These are phyloP conservation scores for Mus caroli DNA, from an alignment of 2,797 vertebrate species.

Conservation along the genomic window DNA sequence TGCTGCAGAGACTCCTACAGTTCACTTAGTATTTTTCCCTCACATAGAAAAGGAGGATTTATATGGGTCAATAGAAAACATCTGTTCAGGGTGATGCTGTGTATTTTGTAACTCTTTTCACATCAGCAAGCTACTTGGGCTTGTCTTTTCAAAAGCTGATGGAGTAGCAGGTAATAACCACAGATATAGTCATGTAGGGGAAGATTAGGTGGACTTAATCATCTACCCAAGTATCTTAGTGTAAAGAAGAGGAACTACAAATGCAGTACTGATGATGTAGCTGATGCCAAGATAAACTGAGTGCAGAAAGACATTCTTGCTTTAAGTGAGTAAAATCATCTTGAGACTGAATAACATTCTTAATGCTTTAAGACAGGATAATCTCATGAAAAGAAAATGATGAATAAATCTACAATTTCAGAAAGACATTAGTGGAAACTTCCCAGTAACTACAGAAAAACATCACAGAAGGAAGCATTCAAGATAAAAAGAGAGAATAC, in stretches of 20 bases:
- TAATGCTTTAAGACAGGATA: constrained; percentile 22
- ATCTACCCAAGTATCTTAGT: not conserved
- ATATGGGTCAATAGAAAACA: not conserved
- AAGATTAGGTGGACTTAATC: constrained; percentile 5
- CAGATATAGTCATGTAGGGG: not conserved
- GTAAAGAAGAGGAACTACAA: constrained; percentile 31
- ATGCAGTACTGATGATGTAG: not conserved
- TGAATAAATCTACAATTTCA: constrained; percentile 48
- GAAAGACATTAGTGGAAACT: constrained; percentile 40
- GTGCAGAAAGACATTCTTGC: not conserved
- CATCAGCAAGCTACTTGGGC: constrained; percentile 46
- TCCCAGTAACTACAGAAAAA: constrained; percentile 50
- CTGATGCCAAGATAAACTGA: not conserved
- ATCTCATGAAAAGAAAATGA: constrained; percentile 49
- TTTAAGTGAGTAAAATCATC: constrained; percentile 39
- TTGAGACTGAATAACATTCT: constrained; percentile 49
- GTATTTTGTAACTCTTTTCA: constrained; percentile 62
- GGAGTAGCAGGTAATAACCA: constrained; percentile 53
- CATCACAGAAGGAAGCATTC: not conserved
- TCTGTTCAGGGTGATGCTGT: constrained; percentile 37
- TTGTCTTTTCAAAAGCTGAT: constrained; percentile 48
- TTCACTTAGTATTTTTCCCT: not conserved
- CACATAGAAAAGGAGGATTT: not conserved
- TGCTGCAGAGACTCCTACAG: no score
- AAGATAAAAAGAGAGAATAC: constrained; percentile 56